Evolutionary conservation across 2,888 invertebrate genomes (phyloP).

Genomic region (Leucania comma): DNA sequence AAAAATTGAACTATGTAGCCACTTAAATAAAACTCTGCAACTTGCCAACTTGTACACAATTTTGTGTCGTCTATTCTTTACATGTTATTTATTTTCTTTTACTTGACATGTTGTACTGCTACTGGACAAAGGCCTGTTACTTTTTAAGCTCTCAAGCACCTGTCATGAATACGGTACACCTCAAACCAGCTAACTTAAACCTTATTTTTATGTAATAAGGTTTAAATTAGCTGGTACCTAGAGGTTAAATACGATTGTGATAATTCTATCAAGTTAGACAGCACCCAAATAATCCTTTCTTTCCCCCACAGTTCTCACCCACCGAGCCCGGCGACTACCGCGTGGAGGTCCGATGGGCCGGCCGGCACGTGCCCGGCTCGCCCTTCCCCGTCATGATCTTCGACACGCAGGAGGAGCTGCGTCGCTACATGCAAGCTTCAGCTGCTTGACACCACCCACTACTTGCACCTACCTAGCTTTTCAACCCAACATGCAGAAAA

Average conservation of each 20-base stretch:
- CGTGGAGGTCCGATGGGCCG: constrained; percentile 98
- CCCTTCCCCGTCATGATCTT: constrained; percentile 99
- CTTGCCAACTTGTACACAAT: background rate
- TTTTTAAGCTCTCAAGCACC: no score
- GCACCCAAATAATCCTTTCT: background rate
- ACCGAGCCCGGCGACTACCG: constrained; percentile 99
- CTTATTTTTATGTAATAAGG: no score
- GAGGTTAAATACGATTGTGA: no score
- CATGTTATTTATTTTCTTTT: no score
- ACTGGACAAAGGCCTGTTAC: no score
- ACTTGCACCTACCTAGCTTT: constrained; percentile 18
- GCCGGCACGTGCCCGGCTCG: constrained; percentile 99
- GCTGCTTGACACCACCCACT: constrained; percentile 71
- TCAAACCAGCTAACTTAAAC: no score
- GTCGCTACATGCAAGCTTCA: constrained; percentile 91
- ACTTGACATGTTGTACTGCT: no score
- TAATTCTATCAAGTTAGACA: no score
- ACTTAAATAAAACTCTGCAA: background rate
- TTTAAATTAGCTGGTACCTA: no score
- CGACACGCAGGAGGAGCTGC: constrained; percentile 99
- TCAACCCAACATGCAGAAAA: constrained; percentile 4
- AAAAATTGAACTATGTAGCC: background rate
- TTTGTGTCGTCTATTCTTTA: background rate
- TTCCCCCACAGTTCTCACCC: constrained; percentile 94
- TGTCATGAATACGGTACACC: no score